Evolutionary conservation across 2,888 invertebrate genomes (phyloP).

Genomic region (Acanthococcus lagerstroemiae): DNA sequence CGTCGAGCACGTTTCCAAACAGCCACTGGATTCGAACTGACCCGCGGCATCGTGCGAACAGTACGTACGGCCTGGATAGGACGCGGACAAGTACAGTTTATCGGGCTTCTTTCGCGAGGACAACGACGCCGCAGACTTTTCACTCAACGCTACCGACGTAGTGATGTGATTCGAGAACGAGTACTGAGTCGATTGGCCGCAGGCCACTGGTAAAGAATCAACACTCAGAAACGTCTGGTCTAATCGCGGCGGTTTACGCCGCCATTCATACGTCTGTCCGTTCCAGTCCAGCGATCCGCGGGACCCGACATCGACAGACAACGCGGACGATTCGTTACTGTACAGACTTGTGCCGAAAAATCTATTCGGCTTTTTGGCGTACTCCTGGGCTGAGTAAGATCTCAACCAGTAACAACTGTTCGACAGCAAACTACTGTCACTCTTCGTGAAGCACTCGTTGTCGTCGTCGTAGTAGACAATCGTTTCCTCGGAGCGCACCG

Average conservation of each 20-base stretch:
- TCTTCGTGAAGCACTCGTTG: constrained; percentile 38
- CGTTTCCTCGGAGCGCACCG: constrained; percentile 39
- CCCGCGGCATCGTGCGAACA: neutral
- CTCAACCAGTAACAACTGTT: neutral
- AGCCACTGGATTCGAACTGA: neutral
- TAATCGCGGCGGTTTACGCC: neutral
- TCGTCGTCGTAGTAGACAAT: constrained; percentile 39
- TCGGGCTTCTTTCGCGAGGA: constrained; percentile 25
- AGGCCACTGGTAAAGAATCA: constrained; percentile 2
- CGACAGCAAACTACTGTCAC: constrained; percentile 32
- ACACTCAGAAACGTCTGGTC: neutral
- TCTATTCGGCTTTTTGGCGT: neutral
- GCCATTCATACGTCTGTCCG: neutral
- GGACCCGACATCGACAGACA: no score
- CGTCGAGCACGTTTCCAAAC: neutral
- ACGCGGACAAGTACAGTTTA: constrained; percentile 37
- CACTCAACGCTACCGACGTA: constrained; percentile 1
- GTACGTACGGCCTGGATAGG: neutral
- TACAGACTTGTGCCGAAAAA: neutral
- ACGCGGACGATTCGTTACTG: neutral
- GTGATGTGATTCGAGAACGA: neutral
- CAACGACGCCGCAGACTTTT: neutral
- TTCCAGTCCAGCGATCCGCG: neutral
- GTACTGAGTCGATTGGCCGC: neutral
- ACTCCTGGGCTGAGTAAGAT: neutral